Percentiles rank a stretch among this genome's conserved stretches.
Conservation (phyloP, 1,140 invertebrate genomes). For the Drosophila bocki region DNA sequence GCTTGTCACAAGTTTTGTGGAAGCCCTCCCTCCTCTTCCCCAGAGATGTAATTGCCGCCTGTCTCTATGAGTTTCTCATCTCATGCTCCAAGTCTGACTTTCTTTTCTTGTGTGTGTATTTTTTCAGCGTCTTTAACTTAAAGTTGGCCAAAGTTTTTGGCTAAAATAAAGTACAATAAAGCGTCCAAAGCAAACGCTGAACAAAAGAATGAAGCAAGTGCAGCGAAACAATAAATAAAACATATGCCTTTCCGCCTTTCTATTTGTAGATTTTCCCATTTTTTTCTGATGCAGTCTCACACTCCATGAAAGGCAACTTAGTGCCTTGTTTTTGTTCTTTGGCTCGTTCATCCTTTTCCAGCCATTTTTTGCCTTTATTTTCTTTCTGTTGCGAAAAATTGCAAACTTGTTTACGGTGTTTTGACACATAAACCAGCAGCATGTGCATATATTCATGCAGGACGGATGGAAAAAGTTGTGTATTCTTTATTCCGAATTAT, state of each 20-base stretch:
- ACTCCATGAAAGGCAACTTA: slow-evolving; percentile 30
- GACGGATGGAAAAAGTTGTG: slow-evolving; percentile 13
- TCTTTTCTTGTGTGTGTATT: slow-evolving; percentile 1
- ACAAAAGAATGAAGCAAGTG: slow-evolving; percentile 19
- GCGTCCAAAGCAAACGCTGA: slow-evolving; percentile 20
- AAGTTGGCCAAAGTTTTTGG: slow-evolving; percentile 18
- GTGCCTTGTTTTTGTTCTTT: slow-evolving; percentile 27
- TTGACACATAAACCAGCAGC: slow-evolving; percentile 44
- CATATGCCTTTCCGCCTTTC: slow-evolving; percentile 32
- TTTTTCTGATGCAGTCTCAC: slow-evolving; percentile 1
- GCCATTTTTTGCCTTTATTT: slow-evolving; percentile 10
- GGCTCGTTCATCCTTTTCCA: slow-evolving; percentile 14
- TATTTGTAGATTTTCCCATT: not conserved
- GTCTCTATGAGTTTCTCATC: slow-evolving; percentile 14
- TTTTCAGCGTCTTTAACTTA: slow-evolving; percentile 30
- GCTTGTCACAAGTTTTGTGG: slow-evolving; percentile 12
- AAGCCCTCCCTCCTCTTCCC: not conserved
- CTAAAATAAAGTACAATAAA: slow-evolving; percentile 55
- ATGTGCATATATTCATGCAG: slow-evolving; percentile 35
- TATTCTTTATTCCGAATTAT: slow-evolving; percentile 27
- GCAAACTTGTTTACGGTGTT: slow-evolving; percentile 69
- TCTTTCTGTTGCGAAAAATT: slow-evolving; percentile 29
- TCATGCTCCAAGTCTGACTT: slow-evolving; percentile 6
- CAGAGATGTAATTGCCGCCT: slow-evolving; percentile 19
- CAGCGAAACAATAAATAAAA: slow-evolving; percentile 61